Base-by-base conservation (phyloP, 2,888 invertebrate species). In the Belgica antarctica region DNA sequence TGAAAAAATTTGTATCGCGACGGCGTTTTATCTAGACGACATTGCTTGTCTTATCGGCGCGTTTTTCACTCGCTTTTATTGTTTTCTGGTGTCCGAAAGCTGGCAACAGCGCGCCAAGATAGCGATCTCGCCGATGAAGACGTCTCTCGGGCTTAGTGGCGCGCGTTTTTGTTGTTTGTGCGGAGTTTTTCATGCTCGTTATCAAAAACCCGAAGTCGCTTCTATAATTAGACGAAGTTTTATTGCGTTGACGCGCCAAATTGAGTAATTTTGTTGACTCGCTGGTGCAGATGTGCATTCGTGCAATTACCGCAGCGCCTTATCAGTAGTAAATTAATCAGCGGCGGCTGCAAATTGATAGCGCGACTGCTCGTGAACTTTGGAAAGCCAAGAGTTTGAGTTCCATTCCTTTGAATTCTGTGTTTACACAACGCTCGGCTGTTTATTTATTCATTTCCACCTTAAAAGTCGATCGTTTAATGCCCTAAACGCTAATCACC, bases 11-110 rank as follows among this genome's bases (percentile, higher is more conserved):
- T 12, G 24, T 24, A n/a, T 57, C 19, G 7, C 17, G 17, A 57
- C 19, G 5, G 5, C 5, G 52, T 25, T 22, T 59, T 59, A 59
- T 59, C 59, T 25, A 25, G 24, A 25, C 25, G 59, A 59, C 24
- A 59, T 59, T 59, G 59, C 27, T 52, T 52, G 52, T 24, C 59
- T 59, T 59, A 59, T 59, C 59, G 59, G 46, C 12, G 46, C 46
- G 46, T n/a, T 46, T 46, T 46, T 59, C 8, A 59, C n/a, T 59
- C 4, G 59, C 4, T 17, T 17, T 17, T 19, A 22, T 5, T 47
- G 5, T 34, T 34, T 34, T 41, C 15, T 2, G n/a, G 41, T n/a
- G 52, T 52, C 52, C 5, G 52, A 17, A 27, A 59, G 8, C 25
- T 59, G 27, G 59, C 59, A 59, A 59, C 25, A 27, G 2, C n/a